phyloP scores from a whole-genome alignment of 37 sponge, comb jelly and placozoan species.

The Beroe forskalii region DNA sequence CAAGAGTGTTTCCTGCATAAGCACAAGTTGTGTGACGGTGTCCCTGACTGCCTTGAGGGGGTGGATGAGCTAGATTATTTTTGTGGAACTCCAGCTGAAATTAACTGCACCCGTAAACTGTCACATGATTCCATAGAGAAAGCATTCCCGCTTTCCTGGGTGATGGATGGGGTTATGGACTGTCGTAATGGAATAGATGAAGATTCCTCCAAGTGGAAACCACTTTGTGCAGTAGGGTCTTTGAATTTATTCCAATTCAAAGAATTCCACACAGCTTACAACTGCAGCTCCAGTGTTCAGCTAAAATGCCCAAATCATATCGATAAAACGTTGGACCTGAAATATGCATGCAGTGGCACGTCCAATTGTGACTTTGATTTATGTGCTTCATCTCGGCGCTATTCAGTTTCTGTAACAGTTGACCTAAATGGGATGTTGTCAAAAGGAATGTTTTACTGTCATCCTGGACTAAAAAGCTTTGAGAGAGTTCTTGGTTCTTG shows the following conservation, averaged over 20 bases:
- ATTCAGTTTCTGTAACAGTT: neutral
- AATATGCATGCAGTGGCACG: neutral
- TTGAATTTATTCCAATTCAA: neutral
- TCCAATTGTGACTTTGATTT: neutral
- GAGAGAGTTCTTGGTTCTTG: neutral
- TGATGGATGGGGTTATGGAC: neutral
- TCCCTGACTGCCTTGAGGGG: neutral
- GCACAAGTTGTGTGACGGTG: slow-evolving; percentile 1
- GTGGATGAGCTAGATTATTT: neutral
- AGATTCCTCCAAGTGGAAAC: neutral
- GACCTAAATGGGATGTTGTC: neutral
- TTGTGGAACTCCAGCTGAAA: neutral
- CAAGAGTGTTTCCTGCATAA: neutral
- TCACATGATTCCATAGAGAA: neutral
- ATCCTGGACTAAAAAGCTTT: neutral
- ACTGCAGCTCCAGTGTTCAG: neutral
- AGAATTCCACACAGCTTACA: neutral
- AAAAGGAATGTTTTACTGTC: neutral
- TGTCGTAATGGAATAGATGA: neutral
- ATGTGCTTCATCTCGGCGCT: neutral
- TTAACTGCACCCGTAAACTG: neutral
- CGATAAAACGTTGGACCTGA: neutral
- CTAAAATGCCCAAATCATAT: neutral
- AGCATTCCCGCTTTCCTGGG: neutral
- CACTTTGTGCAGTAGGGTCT: neutral